A percentile compares a stretch with the other conserved stretches of the same genome.
Conservation (phyloP, 1,140 invertebrate species). For the Pseudomyrmex gracilis region DNA sequence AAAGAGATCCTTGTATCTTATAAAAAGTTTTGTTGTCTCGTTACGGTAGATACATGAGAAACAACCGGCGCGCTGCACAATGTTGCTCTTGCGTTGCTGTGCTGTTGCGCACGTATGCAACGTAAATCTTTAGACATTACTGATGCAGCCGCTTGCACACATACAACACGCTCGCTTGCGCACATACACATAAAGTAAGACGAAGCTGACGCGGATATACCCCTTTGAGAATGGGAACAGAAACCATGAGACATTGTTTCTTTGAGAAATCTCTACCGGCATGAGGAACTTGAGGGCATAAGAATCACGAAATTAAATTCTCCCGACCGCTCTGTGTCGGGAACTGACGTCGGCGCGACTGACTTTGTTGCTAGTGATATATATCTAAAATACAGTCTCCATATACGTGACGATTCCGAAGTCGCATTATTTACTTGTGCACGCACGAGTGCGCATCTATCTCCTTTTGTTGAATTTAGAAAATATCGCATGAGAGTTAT, state of each 20-base stretch:
- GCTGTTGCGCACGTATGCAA: constrained; percentile 76
- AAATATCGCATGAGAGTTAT: no score
- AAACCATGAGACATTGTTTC: constrained; percentile 64
- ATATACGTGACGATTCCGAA: not conserved
- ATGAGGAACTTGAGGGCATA: not conserved
- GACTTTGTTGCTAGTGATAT: no score
- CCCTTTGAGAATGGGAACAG: constrained; percentile 70
- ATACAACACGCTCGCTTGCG: no score
- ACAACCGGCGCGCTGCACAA: constrained; percentile 53
- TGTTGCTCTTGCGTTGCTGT: not conserved
- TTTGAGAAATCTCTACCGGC: constrained; percentile 36
- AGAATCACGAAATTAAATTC: constrained; percentile 24
- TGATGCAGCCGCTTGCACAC: constrained; percentile 63
- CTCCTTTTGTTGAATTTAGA: no score
- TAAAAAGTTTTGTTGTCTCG: constrained; percentile 81
- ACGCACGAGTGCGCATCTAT: no score
- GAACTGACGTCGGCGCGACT: not conserved
- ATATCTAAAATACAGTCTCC: no score
- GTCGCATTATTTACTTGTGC: no score
- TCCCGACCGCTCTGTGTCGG: not conserved
- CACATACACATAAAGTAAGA: constrained; percentile 7
- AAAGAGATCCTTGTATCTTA: constrained; percentile 69
- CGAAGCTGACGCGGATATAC: constrained; percentile 50
- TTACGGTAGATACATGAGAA: constrained; percentile 77
- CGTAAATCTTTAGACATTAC: constrained; percentile 79